Percentiles rank a stretch among this genome's conserved stretches.
These are phyloP conservation scores for Clitarchus hookeri DNA, from an alignment of 2,888 invertebrate species.

Conservation along the genomic window DNA sequence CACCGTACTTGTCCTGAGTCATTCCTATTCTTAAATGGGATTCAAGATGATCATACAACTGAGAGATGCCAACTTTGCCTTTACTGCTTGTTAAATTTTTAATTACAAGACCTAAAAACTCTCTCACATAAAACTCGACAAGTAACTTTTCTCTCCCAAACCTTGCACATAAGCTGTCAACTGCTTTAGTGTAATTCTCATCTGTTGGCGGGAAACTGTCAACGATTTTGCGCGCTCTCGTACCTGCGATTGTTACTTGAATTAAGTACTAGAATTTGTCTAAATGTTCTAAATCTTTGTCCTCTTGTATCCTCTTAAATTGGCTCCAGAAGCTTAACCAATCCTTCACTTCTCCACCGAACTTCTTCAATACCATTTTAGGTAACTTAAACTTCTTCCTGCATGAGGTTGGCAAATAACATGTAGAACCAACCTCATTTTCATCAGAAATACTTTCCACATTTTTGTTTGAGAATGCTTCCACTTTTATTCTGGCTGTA, in stretches of 20 bases:
- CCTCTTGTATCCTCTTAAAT: slow-evolving; percentile 44
- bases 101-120: neutral
- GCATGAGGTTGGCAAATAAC: too few relatives aligned
- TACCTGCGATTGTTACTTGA: slow-evolving; percentile 39
- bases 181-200: slow-evolving; percentile 46
- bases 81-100: neutral
- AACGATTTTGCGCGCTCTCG: slow-evolving; percentile 44
- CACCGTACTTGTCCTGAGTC: slow-evolving; percentile 10
- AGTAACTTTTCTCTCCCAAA: slow-evolving; percentile 5
- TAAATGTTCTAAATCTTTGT: too few relatives aligned
- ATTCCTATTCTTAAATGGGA: slow-evolving; percentile 11
- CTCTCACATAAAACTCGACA: neutral
- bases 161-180: slow-evolving; percentile 34
- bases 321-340: slow-evolving; percentile 46
- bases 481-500: neutral
- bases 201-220: slow-evolving; percentile 43
- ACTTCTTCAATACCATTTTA: slow-evolving; percentile 17
- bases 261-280: slow-evolving; percentile 46
- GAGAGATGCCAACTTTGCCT: neutral
- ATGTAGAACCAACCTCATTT: too few relatives aligned
- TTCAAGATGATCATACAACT: neutral
- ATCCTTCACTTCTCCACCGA: slow-evolving; percentile 35
- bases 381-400: neutral
- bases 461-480: neutral
- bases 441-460: too few relatives aligned